Evolutionary conservation across 2,888 invertebrate species (phyloP).

Genomic region (Melinaea menophilus): DNA sequence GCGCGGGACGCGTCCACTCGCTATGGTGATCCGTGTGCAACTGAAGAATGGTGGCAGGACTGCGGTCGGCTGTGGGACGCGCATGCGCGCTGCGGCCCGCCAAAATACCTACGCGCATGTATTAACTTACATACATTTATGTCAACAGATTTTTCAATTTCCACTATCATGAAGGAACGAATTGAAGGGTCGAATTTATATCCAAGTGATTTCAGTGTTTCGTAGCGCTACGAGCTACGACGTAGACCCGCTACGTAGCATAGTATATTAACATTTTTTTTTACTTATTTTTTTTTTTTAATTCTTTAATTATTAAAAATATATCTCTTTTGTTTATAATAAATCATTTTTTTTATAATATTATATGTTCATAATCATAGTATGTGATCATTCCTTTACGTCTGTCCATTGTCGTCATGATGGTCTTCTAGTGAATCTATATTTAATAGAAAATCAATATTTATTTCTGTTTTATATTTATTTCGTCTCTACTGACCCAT

Average conservation of each 20-base stretch:
- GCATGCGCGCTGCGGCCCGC: slow-evolving; percentile 69
- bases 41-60: slow-evolving; percentile 75
- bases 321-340: no score
- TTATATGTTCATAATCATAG: no score
- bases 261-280: no score
- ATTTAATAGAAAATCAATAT: no score
- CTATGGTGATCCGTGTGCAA: slow-evolving; percentile 58
- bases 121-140: slow-evolving; percentile 60
- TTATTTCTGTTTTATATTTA: no score
- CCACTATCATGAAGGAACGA: background rate
- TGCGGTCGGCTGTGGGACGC: slow-evolving; percentile 65
- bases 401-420: no score
- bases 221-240: slow-evolving; percentile 41
- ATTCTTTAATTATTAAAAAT: no score
- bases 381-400: no score
- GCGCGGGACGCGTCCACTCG: slow-evolving; percentile 43
- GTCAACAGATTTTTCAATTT: slow-evolving; percentile 28
- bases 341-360: no score
- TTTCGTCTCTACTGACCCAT: no score
- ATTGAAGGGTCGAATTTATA: slow-evolving; percentile 32
- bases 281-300: no score
- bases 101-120: slow-evolving; percentile 76
- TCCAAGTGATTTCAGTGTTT: slow-evolving; percentile 25
- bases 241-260: slow-evolving; percentile 41
- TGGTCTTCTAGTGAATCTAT: no score